These are phyloP conservation scores for Siniperca scherzeri DNA, from an alignment of 2,797 vertebrate genomes.

Conservation along the genomic window DNA sequence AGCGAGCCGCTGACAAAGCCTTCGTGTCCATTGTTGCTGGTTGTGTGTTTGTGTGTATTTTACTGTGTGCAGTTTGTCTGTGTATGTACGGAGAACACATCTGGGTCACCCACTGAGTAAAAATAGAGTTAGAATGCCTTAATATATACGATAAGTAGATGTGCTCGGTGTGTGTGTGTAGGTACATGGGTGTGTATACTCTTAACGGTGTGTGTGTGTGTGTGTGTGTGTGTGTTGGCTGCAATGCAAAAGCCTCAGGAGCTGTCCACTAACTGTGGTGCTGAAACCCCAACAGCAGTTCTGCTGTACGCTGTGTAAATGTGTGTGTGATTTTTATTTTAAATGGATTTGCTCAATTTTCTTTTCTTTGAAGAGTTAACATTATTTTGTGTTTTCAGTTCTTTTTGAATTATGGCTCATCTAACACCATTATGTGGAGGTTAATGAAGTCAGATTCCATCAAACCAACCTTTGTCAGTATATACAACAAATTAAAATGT, in stretches of 20 bases:
- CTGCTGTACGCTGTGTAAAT: neutral
- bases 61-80: neutral
- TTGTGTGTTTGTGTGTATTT: neutral
- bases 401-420: neutral
- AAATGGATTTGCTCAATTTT: neutral
- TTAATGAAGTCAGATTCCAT: neutral
- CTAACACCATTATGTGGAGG: neutral
- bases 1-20: neutral
- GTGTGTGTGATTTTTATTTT: no score
- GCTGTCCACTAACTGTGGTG: conserved; percentile 62
- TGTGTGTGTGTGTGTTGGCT: conserved; percentile 10
- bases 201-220: neutral
- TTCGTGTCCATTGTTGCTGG: neutral
- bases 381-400: neutral
- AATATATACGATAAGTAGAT: neutral
- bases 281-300: conserved; percentile 47
- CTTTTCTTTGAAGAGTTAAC: neutral
- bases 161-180: neutral
- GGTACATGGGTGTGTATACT: no score
- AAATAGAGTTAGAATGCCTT: no score
- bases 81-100: neutral
- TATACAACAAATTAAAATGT: no score
- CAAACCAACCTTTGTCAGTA: no score
- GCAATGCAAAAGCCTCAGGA: conserved; percentile 21
- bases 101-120: no score